Percentiles rank a stretch among this genome's conserved stretches.
These are phyloP conservation scores for Dryobotodes eremita DNA, from an alignment of 2,888 invertebrate species.

Conservation along the genomic window DNA sequence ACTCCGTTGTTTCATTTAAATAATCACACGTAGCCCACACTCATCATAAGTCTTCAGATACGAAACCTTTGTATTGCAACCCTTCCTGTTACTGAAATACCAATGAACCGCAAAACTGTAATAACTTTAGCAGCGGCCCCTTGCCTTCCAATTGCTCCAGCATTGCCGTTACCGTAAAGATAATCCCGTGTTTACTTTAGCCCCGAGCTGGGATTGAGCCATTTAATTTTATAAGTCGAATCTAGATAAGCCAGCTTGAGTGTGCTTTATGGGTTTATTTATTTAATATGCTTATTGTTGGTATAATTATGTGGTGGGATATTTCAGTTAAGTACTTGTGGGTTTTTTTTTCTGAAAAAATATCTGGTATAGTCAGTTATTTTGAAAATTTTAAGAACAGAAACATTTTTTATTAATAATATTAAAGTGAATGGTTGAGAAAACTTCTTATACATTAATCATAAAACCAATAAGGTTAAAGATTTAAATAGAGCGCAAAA, in stretches of 20 bases:
- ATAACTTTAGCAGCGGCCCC: slow-evolving; percentile 12
- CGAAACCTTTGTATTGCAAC: not conserved
- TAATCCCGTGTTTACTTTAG: slow-evolving; percentile 78
- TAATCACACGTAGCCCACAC: no score
- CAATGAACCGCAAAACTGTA: slow-evolving; percentile 11
- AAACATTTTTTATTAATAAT: not conserved
- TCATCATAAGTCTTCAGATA: no score
- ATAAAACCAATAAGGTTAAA: not conserved
- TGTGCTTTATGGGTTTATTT: slow-evolving; percentile 78
- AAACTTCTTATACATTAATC: not conserved
- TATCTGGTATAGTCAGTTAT: not conserved
- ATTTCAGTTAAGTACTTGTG: not conserved
- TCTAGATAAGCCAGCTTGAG: slow-evolving; percentile 81
- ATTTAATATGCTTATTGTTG: slow-evolving; percentile 57
- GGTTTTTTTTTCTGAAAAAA: not conserved
- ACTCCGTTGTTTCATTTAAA: no score
- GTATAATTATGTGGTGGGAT: slow-evolving; percentile 13
- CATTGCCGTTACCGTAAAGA: slow-evolving; percentile 71
- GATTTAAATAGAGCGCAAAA: not conserved
- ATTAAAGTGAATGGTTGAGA: not conserved
- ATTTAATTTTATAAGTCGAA: slow-evolving; percentile 84
- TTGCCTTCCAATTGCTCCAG: slow-evolving; percentile 51
- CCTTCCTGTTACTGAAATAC: not conserved
- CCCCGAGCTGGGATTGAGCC: slow-evolving; percentile 83
- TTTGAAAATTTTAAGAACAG: not conserved